Evolutionary conservation across 1,140 invertebrate species (phyloP), one percentile per base, ranked within the genome.

Genomic region (Littorina saxatilis): DNA sequence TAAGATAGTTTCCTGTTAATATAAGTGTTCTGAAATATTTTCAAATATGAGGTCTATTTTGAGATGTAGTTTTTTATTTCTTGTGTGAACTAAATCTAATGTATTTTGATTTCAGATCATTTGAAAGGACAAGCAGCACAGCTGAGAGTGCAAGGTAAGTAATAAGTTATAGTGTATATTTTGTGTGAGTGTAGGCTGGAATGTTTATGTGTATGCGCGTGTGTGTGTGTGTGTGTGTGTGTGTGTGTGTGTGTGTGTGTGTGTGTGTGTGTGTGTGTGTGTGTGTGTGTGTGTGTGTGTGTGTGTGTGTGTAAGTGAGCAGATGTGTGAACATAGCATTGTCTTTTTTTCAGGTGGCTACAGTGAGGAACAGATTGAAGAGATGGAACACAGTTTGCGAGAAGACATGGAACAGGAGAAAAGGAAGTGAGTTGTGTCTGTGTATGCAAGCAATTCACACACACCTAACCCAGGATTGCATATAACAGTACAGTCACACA

Each of bases 351-450:
- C 76, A 78, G 76, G 52, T 78, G 76, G 58, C n/a, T 61, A 58
- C n/a, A 78, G 76, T 66, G 76, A 78, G 40, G 55, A 78, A n/a
- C 50, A 78, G 29, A 35, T 78, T 7, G 89, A 90, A 85, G 88
- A 89, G n/a, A 85, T 83, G 74, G 90, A 91, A 77, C 85, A 90
- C 73, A 74, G 85, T 66, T 74, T 91, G 70, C 86, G 89, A 84
- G 81, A 86, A 61, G 83, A 88, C 75, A 91, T 92, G 87, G 91
- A 92, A 78, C 81, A 79, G 23, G 90, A 91, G 79, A 91, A 92
- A 86, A 39, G 72, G 17, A 88, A 82, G 91, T 92, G 80, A 66
- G 83, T 78, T 72, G 15, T 32, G 17, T 17, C 5, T 5, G 17
- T 47, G 17, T 47, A 47, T 17, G 5, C 5, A 9, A 17, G 43